Evolutionary conservation across 2,888 invertebrate genomes (phyloP).

Genomic region (Drosophila ezoana): DNA sequence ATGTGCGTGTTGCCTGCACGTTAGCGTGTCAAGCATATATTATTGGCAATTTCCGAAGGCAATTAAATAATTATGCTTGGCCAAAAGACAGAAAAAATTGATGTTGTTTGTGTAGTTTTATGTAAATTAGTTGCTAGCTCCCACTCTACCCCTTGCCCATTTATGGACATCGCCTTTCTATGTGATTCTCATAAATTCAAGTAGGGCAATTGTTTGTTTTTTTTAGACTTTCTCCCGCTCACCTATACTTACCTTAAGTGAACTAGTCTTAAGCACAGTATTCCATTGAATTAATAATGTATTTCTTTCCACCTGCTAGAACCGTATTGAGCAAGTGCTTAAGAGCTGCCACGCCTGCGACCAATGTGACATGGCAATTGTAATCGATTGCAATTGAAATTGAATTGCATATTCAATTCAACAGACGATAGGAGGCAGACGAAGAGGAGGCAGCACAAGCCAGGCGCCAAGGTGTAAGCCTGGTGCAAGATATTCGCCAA

Average conservation of each 20-base stretch:
- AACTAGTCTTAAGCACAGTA: no score
- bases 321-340: not conserved
- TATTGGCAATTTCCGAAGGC: not conserved
- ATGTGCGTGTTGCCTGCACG: slow-evolving; percentile 5
- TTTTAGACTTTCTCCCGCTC: no score
- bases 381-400: slow-evolving; percentile 42
- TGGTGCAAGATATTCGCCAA: slow-evolving; percentile 81
- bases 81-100: not conserved
- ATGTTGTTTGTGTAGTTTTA: not conserved
- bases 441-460: slow-evolving; percentile 11
- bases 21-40: slow-evolving; percentile 2
- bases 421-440: not conserved
- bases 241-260: no score
- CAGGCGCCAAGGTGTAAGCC: slow-evolving; percentile 63
- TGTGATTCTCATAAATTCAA: no score
- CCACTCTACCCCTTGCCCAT: no score
- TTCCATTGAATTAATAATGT: no score
- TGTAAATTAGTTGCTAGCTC: no score
- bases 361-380: slow-evolving; percentile 28
- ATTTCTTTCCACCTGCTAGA: not conserved
- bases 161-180: no score
- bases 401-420: slow-evolving; percentile 17
- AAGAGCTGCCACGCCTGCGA: not conserved
- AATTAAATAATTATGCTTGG: not conserved
- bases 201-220: no score